Base-by-base conservation (phyloP, 2,797 vertebrate genomes). In the Mionectes olivaceus region DNA sequence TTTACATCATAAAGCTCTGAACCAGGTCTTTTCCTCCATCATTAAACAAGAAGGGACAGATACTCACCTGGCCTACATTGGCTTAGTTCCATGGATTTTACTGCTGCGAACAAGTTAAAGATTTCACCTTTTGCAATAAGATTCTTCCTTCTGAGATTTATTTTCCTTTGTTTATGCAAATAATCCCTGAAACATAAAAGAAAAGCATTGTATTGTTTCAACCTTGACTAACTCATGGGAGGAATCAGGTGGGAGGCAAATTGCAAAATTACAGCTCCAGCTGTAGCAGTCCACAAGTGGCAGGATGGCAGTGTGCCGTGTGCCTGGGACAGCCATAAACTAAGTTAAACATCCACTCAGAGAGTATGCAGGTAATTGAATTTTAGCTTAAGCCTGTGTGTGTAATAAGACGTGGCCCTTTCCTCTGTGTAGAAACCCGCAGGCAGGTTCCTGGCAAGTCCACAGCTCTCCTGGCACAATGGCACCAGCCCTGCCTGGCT, bases 11-110 rank as follows among this genome's bases (percentile, higher is more conserved):
- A 73, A 86, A 89, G 28, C 32, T 83, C 55, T 65, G 39, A 24
- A 89, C 32, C 32, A 63, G 39, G 47, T 73, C 59, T 65, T 73
- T 60, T 52, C n/a, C 57, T 91, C 46, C 24, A 23, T 46, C 37
- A 41, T 89, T 85, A 94, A 95, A 77, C 23, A 47, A 33, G 15
- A 91, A 95, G 86, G 75, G 53, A 67, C 46, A 92, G 56, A 93
- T 93, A 70, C 15, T 89, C 71, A 89, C 69, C 27, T 91, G 57
- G 12, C 56, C 84, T 86, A 32, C 8, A 6, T 22, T 84, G 80
- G 27, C 49, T 77, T 70, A 84, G 32, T 35, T 67, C 35, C 33
- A 28, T 16, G 22, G 70, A 52, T 79, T 88, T 87, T 70, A 28
- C 44, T 67, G 33, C 67, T 92, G 52, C 37, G 49, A 84, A 43